Base-by-base conservation (phyloP, 2,888 invertebrate genomes). In the Adela reaumurella region DNA sequence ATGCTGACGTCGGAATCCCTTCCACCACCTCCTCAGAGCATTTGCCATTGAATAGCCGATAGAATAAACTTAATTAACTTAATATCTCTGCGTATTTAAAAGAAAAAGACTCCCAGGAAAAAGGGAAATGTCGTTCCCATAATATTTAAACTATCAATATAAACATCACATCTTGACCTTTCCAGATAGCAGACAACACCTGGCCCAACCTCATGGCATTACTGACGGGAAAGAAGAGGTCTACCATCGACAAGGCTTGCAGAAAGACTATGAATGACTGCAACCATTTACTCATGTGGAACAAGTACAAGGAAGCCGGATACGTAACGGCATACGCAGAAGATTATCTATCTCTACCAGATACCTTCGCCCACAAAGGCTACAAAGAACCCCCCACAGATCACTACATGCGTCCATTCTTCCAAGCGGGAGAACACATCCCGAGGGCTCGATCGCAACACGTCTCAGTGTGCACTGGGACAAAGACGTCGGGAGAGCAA, bases 161-260 rank as follows among this genome's bases (percentile, higher is more conserved):
- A 19, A 16, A 66, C 24, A 28, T 28, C 19, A 43, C 10, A 14
- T 45, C n/a, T 52, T 48, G 19, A 17, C 46, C 43, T 35, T 64
- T 65, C 28, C 62, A 92, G 83, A 83, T 91, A 52, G 92, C 86
- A 6, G 94, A 94, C 61, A 95, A 95, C 60, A 95, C 94, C 0
- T 92, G 90, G 61, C 93, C 95, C 0, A 97, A 96, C 68, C 68
- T 96, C 46, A 88, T 94, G 83, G 92, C 94, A 0, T 80, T 90
- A 44, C 73, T 91, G 14, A 86, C 89, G 0, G 95, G 94, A 1
- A 77, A 82, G 53, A 83, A 74, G 16, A 70, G 84, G 14, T 72
- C 82, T 46, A 57, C 65, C 1, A 63, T 76, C 45, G 82, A 83
- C 55, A 66, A 76, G 20, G 81, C 83, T 14, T 81, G 74, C 54